These are phyloP conservation scores for Ageneiosus marmoratus DNA, from an alignment of 2,113 vertebrate genomes.

Conservation along the genomic window DNA sequence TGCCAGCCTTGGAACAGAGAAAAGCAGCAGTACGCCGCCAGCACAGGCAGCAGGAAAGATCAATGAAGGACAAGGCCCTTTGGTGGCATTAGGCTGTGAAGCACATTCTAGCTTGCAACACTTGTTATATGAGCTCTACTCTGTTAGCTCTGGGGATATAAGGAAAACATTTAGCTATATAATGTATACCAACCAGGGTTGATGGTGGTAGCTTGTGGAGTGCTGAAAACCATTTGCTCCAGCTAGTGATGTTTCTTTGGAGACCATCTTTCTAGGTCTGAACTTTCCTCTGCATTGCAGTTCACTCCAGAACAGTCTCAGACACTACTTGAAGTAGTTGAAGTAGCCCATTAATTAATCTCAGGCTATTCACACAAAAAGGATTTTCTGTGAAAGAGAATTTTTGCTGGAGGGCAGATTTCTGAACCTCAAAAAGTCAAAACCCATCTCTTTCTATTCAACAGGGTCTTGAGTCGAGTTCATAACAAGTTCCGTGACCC, in stretches of 20 bases:
- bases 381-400: not conserved
- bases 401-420: not conserved
- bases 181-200: constrained; percentile 28
- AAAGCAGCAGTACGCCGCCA: constrained; percentile 44
- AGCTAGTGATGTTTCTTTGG: constrained; percentile 21
- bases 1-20: constrained; percentile 53
- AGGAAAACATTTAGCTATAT: constrained; percentile 47
- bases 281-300: constrained; percentile 5
- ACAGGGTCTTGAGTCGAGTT: not conserved
- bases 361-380: constrained; percentile 3
- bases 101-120: constrained; percentile 37
- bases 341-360: constrained; percentile 7
- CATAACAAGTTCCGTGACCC: no score
- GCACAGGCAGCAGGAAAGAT: constrained; percentile 50
- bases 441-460: not conserved
- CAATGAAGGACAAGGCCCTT: constrained; percentile 54
- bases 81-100: constrained; percentile 48
- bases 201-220: constrained; percentile 20
- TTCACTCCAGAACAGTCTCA: constrained; percentile 5
- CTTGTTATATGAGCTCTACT: constrained; percentile 49
- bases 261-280: constrained; percentile 21
- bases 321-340: no score
- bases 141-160: constrained; percentile 37
- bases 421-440: not conserved
- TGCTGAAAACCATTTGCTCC: constrained; percentile 15